phyloP scores from a whole-genome alignment of 2,113 vertebrate species.

The Callipepla squamata region DNA sequence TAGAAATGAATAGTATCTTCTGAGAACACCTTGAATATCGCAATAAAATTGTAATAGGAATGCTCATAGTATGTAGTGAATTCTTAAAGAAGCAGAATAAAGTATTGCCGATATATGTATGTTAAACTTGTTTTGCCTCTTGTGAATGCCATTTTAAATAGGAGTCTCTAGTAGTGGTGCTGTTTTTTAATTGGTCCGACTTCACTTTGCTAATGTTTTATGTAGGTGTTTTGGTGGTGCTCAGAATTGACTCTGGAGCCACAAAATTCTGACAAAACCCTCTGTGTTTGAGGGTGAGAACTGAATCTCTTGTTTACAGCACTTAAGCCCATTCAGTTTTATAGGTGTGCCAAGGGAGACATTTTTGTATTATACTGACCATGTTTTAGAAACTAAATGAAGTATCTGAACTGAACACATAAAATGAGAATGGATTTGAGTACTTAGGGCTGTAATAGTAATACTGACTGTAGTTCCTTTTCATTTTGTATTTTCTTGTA shows the following conservation, averaged over 20 bases:
- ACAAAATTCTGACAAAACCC: background rate
- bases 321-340: background rate
- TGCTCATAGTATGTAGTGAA: background rate
- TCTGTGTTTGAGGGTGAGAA: background rate
- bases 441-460: background rate
- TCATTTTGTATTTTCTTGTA: background rate
- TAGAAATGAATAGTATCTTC: conserved; percentile 30
- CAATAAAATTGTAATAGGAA: conserved; percentile 54
- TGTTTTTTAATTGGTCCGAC: background rate
- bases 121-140: conserved; percentile 41
- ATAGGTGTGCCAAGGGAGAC: background rate
- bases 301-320: background rate
- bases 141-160: conserved; percentile 31
- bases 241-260: background rate
- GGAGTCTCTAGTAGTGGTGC: fast-evolving
- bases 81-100: conserved; percentile 26
- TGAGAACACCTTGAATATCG: conserved; percentile 41
- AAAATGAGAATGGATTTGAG: background rate
- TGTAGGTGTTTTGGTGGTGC: background rate
- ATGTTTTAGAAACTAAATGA: background rate
- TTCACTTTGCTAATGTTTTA: background rate
- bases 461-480: background rate
- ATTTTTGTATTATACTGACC: background rate
- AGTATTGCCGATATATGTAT: background rate
- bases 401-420: background rate